Evolutionary conservation across 2,888 invertebrate genomes (phyloP).

Genomic region (Diaprepes abbreviatus): DNA sequence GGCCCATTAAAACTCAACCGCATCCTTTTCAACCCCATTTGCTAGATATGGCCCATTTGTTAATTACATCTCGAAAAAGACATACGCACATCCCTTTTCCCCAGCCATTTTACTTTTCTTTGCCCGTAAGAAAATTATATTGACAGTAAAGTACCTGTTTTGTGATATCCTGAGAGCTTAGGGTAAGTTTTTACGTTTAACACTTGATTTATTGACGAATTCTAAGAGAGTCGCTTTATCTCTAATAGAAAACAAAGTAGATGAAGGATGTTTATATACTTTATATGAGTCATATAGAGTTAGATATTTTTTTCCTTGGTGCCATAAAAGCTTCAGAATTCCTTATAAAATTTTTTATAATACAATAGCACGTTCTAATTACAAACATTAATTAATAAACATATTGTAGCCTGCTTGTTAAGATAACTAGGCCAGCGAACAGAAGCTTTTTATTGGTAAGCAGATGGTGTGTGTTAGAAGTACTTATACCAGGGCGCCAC

Average conservation of each 20-base stretch:
- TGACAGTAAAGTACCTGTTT: not conserved
- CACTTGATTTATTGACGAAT: not conserved
- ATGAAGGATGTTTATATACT: too few relatives aligned
- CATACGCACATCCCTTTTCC: conserved; percentile 13
- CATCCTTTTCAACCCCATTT: conserved; percentile 42
- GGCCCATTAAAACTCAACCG: conserved; percentile 37
- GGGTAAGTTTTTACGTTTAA: not conserved
- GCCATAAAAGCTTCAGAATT: too few relatives aligned
- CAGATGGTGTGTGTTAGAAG: too few relatives aligned
- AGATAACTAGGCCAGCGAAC: too few relatives aligned
- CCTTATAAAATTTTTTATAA: too few relatives aligned
- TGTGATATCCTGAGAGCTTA: not conserved
- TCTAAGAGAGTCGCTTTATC: not conserved
- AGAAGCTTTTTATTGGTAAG: too few relatives aligned
- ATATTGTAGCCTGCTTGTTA: too few relatives aligned
- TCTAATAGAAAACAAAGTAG: not conserved
- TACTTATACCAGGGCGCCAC: too few relatives aligned
- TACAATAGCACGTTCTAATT: too few relatives aligned
- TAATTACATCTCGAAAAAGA: conserved; percentile 34
- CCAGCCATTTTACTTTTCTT: conserved; percentile 15
- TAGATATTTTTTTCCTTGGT: too few relatives aligned
- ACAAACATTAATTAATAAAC: too few relatives aligned
- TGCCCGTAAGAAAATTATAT: not conserved
- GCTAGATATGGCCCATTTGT: conserved; percentile 32
- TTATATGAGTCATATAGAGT: too few relatives aligned